Percentiles rank a stretch among this genome's conserved stretches.
Evolutionary conservation across 2,797 vertebrate genomes (phyloP).

Genomic region (Sphenopsis melanotis): DNA sequence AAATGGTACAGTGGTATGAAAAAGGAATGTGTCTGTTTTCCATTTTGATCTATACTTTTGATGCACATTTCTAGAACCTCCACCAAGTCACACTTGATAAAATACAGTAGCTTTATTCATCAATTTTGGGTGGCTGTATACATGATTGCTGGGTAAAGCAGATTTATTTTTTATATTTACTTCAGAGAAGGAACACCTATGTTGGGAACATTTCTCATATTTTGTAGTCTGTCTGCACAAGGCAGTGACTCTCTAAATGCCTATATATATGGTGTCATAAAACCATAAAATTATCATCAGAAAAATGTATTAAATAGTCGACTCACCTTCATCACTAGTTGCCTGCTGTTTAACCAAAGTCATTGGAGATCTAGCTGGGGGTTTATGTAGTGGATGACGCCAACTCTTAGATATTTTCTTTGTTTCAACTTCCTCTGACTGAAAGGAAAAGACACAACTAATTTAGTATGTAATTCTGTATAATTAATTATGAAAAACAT

Average conservation of each 20-base stretch:
- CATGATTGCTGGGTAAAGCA: neutral
- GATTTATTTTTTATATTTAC: neutral
- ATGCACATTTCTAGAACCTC: neutral
- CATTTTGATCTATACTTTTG: neutral
- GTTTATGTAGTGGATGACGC: conserved; percentile 91
- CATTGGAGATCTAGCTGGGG: conserved; percentile 87
- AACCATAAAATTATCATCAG: neutral
- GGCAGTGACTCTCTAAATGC: neutral
- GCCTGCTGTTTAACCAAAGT: conserved; percentile 89
- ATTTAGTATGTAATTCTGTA: neutral
- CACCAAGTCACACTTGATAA: neutral
- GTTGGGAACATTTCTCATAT: neutral
- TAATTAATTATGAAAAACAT: neutral
- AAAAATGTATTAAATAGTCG: neutral
- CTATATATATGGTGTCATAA: neutral
- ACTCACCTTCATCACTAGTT: conserved; percentile 88
- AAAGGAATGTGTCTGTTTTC: neutral
- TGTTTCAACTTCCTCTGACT: conserved; percentile 53
- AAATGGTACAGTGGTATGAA: neutral
- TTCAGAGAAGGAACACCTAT: neutral
- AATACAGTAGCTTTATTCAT: neutral
- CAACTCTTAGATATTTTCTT: conserved; percentile 89
- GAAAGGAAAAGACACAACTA: neutral
- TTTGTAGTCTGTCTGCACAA: neutral
- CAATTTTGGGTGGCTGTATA: neutral